Conservation (phyloP, 1,140 invertebrate genomes). For the Rhopalosiphum padi region DNA sequence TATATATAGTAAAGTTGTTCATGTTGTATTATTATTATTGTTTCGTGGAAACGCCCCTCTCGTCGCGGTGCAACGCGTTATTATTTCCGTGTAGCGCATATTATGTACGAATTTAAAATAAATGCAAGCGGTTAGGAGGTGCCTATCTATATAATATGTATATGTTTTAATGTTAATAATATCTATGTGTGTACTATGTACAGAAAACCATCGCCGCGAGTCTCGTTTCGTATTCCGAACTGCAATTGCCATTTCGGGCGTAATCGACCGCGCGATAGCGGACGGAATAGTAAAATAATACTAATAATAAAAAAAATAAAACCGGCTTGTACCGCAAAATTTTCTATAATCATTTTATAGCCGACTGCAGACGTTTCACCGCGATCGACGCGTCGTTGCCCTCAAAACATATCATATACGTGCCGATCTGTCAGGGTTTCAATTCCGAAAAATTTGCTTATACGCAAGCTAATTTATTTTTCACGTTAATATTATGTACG, state of each 20-base stretch:
- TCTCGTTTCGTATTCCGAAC: slow-evolving; percentile 34
- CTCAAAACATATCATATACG: not conserved
- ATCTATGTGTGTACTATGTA: not conserved
- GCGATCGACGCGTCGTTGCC: not conserved
- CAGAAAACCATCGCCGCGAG: not conserved
- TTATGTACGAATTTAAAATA: not conserved
- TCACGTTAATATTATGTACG: not conserved
- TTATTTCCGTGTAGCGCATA: not conserved
- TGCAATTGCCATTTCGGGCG: slow-evolving; percentile 25
- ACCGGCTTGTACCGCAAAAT: slow-evolving; percentile 14
- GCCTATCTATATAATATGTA: not conserved
- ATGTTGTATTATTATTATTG: not conserved
- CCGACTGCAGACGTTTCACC: not conserved
- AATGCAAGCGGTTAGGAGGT: not conserved
- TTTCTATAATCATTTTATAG: not conserved
- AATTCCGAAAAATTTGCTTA: not conserved
- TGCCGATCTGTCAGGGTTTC: not conserved
- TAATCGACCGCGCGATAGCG: not conserved
- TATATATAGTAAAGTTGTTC: not conserved
- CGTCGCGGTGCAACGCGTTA: not conserved
- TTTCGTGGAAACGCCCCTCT: not conserved
- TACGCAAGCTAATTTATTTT: not conserved
- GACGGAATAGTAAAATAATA: not conserved
- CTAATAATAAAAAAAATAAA: not conserved
- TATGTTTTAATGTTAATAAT: not conserved